A percentile compares a stretch with the other conserved stretches of the same genome.
These are phyloP conservation scores for Pangasius macronema DNA, from an alignment of 2,797 vertebrate genomes.

Conservation along the genomic window DNA sequence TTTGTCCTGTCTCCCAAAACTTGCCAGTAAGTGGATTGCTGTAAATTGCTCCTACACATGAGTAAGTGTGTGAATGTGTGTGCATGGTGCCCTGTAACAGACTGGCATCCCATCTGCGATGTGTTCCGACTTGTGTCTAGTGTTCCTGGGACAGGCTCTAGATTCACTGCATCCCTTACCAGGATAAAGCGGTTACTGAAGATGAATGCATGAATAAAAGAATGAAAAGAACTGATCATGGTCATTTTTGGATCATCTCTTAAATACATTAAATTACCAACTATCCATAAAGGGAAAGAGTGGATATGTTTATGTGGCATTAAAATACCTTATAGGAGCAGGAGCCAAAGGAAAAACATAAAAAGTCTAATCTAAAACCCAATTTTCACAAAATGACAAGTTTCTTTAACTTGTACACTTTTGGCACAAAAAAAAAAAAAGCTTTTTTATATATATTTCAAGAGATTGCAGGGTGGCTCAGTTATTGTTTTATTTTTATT, in stretches of 20 bases:
- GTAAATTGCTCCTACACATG: not conserved
- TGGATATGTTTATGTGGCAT: not conserved
- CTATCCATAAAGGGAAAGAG: not conserved
- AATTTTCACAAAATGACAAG: not conserved
- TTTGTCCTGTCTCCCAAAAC: not conserved
- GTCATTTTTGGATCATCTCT: not conserved
- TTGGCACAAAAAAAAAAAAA: not conserved
- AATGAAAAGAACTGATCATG: not conserved
- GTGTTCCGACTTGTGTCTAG: not conserved
- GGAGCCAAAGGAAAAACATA: not conserved
- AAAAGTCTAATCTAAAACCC: not conserved
- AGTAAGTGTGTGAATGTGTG: not conserved
- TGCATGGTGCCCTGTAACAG: not conserved
- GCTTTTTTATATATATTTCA: not conserved
- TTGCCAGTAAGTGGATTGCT: not conserved
- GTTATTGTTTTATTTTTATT: not conserved
- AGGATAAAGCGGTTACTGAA: not conserved
- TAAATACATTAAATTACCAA: not conserved
- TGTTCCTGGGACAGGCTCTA: not conserved
- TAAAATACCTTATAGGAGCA: not conserved
- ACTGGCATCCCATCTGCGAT: not conserved
- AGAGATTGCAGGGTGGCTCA: not conserved
- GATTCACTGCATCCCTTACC: not conserved
- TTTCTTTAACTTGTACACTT: not conserved
- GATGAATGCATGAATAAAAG: not conserved